These are phyloP conservation scores for Hemibagrus wyckioides DNA, from an alignment of 2,113 vertebrate species.

Conservation along the genomic window DNA sequence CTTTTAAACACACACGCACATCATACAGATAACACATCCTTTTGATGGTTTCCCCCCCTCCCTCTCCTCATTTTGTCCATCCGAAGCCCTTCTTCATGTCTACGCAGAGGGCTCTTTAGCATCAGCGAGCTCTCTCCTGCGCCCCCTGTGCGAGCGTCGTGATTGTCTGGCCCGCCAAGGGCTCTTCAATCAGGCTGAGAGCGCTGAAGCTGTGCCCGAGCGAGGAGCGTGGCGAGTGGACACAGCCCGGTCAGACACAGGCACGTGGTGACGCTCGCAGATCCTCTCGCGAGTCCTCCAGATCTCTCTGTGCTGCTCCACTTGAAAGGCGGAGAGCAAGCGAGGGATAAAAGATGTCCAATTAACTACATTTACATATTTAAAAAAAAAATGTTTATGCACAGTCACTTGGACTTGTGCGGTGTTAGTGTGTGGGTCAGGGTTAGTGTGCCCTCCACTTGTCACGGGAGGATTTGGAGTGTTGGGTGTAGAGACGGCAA, in stretches of 20 bases:
- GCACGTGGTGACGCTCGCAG: background rate
- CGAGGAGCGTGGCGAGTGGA: background rate
- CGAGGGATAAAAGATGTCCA: slow-evolving; percentile 12
- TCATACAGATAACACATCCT: slow-evolving; percentile 41
- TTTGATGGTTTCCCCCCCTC: background rate
- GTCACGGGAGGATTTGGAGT: background rate
- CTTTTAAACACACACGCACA: slow-evolving; percentile 14
- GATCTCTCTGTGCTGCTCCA: slow-evolving; percentile 9
- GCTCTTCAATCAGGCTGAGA: slow-evolving; percentile 45
- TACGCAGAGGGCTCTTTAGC: slow-evolving; percentile 58
- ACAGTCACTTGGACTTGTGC: background rate
- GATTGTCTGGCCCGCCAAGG: slow-evolving; percentile 38
- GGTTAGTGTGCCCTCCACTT: background rate
- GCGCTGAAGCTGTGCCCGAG: background rate
- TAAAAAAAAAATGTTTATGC: slow-evolving; percentile 4
- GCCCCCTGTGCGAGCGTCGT: slow-evolving; percentile 2
- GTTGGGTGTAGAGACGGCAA: background rate
- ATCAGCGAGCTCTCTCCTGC: slow-evolving; percentile 37
- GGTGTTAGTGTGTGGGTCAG: background rate
- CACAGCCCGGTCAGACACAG: background rate
- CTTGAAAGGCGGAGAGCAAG: slow-evolving; percentile 1
- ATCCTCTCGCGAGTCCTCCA: slow-evolving; percentile 13
- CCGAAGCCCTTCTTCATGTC: slow-evolving; percentile 6
- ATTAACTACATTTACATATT: slow-evolving; percentile 38
- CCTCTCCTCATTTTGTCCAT: background rate